Evolutionary conservation across 2,888 invertebrate genomes (phyloP).

Genomic region (Petrolisthes manimaculis): DNA sequence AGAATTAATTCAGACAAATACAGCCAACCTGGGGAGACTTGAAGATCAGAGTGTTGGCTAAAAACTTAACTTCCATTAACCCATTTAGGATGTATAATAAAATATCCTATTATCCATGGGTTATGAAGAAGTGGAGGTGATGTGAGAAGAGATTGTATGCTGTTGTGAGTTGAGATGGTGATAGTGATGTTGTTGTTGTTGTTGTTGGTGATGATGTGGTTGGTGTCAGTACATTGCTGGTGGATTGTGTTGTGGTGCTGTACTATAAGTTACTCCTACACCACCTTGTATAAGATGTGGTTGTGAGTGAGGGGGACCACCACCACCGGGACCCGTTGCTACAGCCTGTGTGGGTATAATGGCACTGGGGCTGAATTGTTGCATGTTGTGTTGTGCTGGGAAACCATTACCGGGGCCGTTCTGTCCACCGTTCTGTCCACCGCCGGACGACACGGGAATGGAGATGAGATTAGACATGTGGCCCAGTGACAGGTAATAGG

Average conservation of each 20-base stretch:
- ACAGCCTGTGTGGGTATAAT: slow-evolving; percentile 40
- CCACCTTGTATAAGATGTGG: slow-evolving; percentile 51
- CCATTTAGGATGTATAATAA: too few species aligned
- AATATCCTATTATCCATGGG: too few species aligned
- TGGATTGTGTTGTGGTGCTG: slow-evolving; percentile 45
- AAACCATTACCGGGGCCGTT: slow-evolving; percentile 38
- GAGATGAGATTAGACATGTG: slow-evolving; percentile 63
- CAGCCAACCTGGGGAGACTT: too few species aligned
- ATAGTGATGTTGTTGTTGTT: neutral
- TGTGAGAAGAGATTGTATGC: too few species aligned
- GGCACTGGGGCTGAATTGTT: slow-evolving; percentile 43
- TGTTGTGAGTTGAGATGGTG: too few species aligned
- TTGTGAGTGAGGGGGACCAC: slow-evolving; percentile 27
- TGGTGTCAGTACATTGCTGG: slow-evolving; percentile 43
- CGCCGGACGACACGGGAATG: slow-evolving; percentile 54
- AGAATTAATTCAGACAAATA: too few species aligned
- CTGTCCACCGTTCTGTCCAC: slow-evolving; percentile 20
- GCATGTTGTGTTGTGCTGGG: slow-evolving; percentile 51
- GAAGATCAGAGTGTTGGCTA: too few species aligned
- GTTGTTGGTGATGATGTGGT: neutral
- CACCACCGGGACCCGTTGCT: slow-evolving; percentile 12
- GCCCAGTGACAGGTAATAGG: slow-evolving; percentile 58
- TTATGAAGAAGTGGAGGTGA: too few species aligned
- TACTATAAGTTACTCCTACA: slow-evolving; percentile 48
- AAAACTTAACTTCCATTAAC: too few species aligned